Conservation (phyloP, 2,113 vertebrate species). For the Menidia beryllina region DNA sequence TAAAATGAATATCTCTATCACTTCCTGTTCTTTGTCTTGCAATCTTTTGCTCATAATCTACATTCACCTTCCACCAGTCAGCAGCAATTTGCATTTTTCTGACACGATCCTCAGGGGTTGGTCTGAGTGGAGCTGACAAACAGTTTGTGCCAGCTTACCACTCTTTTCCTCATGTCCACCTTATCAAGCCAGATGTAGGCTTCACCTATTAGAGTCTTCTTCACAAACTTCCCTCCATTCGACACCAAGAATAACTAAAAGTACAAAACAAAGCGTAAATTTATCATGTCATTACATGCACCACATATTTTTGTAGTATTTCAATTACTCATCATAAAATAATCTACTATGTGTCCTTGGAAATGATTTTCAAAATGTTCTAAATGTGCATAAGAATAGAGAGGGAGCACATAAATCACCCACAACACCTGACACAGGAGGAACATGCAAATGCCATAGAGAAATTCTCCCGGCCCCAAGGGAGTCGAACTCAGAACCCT, state of each 20-base stretch:
- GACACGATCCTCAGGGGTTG: conserved; percentile 75
- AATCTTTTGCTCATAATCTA: background rate
- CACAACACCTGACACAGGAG: too few relatives aligned
- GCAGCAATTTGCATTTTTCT: background rate
- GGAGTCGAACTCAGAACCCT: too few relatives aligned
- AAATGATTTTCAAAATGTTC: background rate
- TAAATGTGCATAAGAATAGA: background rate
- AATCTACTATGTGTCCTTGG: background rate
- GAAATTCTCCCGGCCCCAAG: too few relatives aligned
- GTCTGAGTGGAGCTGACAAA: conserved; percentile 90
- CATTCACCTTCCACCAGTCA: conserved; percentile 26
- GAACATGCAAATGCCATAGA: too few relatives aligned
- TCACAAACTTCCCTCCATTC: conserved; percentile 98
- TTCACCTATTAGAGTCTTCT: conserved; percentile 98
- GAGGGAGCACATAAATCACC: too few relatives aligned
- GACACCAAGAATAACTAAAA: conserved; percentile 95
- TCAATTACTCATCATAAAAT: background rate
- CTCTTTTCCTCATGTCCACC: conserved; percentile 98
- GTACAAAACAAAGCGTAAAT: background rate
- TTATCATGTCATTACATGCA: background rate
- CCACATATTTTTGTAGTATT: background rate
- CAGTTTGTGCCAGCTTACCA: conserved; percentile 99
- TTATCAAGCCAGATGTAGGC: conserved; percentile 99
- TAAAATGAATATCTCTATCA: conserved; percentile 17
- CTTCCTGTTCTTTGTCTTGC: background rate